These are phyloP conservation scores for Cebus imitator DNA, from an alignment of 2,113 vertebrate genomes.

Conservation along the genomic window DNA sequence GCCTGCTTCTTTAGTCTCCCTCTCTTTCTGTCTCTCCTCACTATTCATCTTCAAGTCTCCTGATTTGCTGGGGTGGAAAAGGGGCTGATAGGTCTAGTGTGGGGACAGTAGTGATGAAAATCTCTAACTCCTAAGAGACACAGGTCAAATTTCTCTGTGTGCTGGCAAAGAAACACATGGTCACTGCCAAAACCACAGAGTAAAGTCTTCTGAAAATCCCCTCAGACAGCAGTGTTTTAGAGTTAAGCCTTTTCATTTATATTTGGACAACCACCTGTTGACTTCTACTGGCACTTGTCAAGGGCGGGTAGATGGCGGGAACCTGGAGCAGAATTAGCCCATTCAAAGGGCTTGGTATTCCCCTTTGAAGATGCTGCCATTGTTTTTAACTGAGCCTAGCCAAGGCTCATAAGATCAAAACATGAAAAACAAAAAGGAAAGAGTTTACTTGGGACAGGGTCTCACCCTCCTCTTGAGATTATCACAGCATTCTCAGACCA, in stretches of 20 bases:
- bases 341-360: constrained; percentile 63
- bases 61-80: neutral
- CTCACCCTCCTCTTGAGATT: constrained; percentile 65
- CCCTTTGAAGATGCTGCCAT: constrained; percentile 78
- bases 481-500: constrained; percentile 45
- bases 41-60: constrained; percentile 13
- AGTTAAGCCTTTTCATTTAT: constrained; percentile 79
- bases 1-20: neutral
- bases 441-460: constrained; percentile 31
- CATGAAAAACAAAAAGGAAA: constrained; percentile 67
- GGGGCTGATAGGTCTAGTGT: neutral
- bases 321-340: constrained; percentile 59
- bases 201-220: constrained; percentile 75
- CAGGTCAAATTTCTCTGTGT: constrained; percentile 67
- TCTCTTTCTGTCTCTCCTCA: neutral
- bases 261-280: constrained; percentile 80
- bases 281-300: constrained; percentile 70
- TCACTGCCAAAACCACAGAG: constrained; percentile 76
- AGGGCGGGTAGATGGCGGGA: constrained; percentile 65
- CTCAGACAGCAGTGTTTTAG: constrained; percentile 69
- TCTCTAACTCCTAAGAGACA: constrained; percentile 49
- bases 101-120: constrained; percentile 22
- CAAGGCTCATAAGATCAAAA: constrained; percentile 72
- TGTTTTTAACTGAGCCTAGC: constrained; percentile 72
- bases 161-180: constrained; percentile 65